Evolutionary conservation across 2,888 invertebrate species (phyloP).

Genomic region (Halictus ligatus): DNA sequence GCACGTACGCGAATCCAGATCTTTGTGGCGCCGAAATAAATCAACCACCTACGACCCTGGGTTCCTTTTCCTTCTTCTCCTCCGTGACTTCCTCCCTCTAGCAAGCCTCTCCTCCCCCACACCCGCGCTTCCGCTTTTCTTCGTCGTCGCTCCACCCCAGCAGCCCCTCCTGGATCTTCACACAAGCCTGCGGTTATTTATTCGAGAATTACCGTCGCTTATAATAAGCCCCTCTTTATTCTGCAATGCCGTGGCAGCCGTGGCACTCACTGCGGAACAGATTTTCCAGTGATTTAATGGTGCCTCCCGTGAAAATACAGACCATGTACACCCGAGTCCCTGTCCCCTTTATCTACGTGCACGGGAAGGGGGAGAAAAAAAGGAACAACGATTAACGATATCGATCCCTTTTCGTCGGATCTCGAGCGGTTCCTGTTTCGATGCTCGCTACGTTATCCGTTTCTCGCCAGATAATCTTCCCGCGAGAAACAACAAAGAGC

Average conservation of each 20-base stretch:
- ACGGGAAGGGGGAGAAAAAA: background rate
- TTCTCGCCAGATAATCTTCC: conserved; percentile 37
- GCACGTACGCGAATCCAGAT: conserved; percentile 84
- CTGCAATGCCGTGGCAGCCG: conserved; percentile 76
- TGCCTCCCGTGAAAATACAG: conserved; percentile 75
- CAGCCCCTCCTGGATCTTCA: conserved; percentile 77
- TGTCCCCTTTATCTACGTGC: conserved; percentile 39
- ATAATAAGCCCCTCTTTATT: conserved; percentile 84
- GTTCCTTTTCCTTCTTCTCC: conserved; percentile 61
- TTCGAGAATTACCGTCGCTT: conserved; percentile 84
- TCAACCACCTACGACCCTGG: conserved; percentile 80
- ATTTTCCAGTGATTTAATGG: conserved; percentile 84
- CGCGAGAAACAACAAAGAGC: conserved; percentile 25
- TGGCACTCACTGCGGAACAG: conserved; percentile 80
- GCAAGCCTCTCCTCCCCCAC: conserved; percentile 15
- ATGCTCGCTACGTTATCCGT: conserved; percentile 23
- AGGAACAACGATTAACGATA: conserved; percentile 44
- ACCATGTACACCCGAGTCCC: conserved; percentile 39
- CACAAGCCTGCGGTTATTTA: conserved; percentile 82
- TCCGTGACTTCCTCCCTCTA: conserved; percentile 41
- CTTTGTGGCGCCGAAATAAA: conserved; percentile 84
- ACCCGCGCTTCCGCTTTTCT: conserved; percentile 26
- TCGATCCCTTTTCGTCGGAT: conserved; percentile 38
- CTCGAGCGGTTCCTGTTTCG: conserved; percentile 29
- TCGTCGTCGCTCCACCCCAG: conserved; percentile 34